Evolutionary conservation across 2,888 invertebrate genomes (phyloP).

Genomic region (Nasonovia ribisnigri): DNA sequence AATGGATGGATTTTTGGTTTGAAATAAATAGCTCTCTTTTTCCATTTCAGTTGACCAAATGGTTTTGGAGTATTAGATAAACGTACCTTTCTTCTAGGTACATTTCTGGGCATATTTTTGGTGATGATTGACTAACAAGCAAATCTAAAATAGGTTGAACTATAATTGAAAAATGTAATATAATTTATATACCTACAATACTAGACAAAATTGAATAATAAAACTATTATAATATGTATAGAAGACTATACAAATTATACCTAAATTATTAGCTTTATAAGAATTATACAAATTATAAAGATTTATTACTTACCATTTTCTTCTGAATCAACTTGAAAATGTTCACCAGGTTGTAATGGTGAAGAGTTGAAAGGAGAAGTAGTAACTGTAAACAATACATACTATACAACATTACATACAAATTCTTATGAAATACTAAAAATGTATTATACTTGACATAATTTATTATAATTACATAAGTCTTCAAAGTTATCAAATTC

Average conservation of each 20-base stretch:
- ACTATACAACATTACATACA: too few relatives aligned
- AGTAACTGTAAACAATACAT: too few relatives aligned
- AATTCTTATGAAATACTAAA: too few relatives aligned
- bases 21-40: background rate
- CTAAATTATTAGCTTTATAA: background rate
- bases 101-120: background rate
- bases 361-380: background rate
- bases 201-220: slow-evolving; percentile 3
- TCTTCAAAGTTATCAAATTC: slow-evolving; percentile 11
- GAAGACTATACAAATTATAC: background rate
- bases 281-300: background rate
- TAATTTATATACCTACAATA: background rate
- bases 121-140: background rate
- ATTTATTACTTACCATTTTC: background rate
- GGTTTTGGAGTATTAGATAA: background rate
- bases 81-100: background rate
- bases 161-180: too few relatives aligned
- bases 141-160: too few relatives aligned
- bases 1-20: background rate
- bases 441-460: too few relatives aligned
- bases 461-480: background rate
- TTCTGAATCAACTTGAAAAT: background rate
- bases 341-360: too few relatives aligned
- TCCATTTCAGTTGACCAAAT: background rate
- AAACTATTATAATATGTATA: background rate